Evolutionary conservation across 2,113 vertebrate genomes (phyloP).

Genomic region (Furnarius figulus): DNA sequence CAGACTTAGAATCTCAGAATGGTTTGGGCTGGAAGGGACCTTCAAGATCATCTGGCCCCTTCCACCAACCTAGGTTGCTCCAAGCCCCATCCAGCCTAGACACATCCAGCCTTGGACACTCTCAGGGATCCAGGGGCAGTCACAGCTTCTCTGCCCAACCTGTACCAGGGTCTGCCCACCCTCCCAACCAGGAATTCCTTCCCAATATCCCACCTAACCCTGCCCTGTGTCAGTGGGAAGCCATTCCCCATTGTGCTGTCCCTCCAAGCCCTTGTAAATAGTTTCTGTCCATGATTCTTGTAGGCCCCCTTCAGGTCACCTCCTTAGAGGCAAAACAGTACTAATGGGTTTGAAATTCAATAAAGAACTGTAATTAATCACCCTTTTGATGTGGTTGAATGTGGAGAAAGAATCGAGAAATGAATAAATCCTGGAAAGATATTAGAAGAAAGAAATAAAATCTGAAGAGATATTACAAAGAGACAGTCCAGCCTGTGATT

Average conservation of each 20-base stretch:
- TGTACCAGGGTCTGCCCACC: neutral
- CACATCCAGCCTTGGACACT: neutral
- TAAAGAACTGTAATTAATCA: neutral
- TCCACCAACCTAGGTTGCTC: neutral
- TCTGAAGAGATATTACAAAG: neutral
- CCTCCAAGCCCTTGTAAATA: neutral
- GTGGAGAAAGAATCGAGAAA: neutral
- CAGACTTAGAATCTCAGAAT: neutral
- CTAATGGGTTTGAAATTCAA: neutral
- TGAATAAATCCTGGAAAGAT: neutral
- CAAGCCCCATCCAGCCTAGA: fast-evolving
- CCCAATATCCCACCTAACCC: neutral
- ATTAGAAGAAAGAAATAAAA: neutral
- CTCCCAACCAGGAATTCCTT: neutral
- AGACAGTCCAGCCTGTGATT: neutral
- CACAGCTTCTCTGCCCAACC: neutral
- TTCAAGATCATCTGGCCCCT: neutral
- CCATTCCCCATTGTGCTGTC: neutral
- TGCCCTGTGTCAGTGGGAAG: neutral
- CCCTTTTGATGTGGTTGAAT: neutral
- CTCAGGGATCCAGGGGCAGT: neutral
- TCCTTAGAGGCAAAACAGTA: neutral
- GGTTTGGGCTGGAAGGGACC: neutral
- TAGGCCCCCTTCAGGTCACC: neutral
- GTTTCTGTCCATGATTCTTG: neutral